Conservation (phyloP, 1,140 invertebrate genomes). For the Solenopsis fugax region DNA sequence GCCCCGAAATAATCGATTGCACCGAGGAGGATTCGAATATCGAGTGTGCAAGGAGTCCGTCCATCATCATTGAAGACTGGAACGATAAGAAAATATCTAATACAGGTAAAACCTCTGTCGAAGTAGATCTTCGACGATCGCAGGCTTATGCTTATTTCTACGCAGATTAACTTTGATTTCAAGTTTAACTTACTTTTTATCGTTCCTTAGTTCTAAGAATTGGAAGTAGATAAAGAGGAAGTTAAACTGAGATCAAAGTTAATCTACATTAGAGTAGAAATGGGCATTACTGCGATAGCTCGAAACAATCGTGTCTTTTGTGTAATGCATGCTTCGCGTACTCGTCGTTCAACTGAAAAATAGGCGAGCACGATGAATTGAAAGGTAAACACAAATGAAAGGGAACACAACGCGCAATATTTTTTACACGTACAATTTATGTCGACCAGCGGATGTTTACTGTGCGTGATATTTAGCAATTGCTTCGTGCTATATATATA, state of each 20-base stretch:
- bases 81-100: neutral
- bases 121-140: too few relatives aligned
- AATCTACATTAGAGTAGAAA: too few relatives aligned
- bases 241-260: too few relatives aligned
- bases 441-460: neutral
- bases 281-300: neutral
- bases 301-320: neutral
- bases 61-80: neutral
- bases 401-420: neutral
- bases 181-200: too few relatives aligned
- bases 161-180: too few relatives aligned
- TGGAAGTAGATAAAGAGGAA: too few relatives aligned
- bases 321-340: neutral
- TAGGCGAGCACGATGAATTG: neutral
- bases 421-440: slow-evolving; percentile 7
- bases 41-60: neutral
- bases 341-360: neutral
- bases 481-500: neutral
- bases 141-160: too few relatives aligned
- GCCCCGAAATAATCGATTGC: neutral
- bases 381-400: neutral
- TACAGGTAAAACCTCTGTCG: neutral
- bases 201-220: too few relatives aligned
- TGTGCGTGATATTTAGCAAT: slow-evolving; percentile 1
- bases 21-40: neutral